Evolutionary conservation across 2,797 vertebrate genomes (phyloP).

Genomic region (Garrulus glandarius): DNA sequence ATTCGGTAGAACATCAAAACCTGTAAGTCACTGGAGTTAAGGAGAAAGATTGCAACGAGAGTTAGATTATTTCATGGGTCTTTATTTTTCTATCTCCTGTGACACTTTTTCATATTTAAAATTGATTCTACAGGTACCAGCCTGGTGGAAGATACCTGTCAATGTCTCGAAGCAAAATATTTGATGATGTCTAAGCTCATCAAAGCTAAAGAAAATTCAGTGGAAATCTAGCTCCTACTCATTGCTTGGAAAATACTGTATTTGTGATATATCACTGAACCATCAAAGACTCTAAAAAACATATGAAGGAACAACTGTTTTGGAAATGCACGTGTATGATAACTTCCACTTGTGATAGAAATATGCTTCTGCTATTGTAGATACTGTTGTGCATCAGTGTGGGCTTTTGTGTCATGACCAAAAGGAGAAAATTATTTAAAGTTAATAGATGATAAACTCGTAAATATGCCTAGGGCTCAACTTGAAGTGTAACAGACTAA

Average conservation of each 20-base stretch:
- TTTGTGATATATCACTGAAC: background rate
- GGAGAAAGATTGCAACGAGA: background rate
- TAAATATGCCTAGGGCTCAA: background rate
- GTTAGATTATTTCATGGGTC: background rate
- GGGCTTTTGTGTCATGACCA: slow-evolving; percentile 21
- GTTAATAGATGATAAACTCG: background rate
- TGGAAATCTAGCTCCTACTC: background rate
- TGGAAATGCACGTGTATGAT: slow-evolving; percentile 22
- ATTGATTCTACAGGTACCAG: slow-evolving; percentile 79
- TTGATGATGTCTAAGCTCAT: slow-evolving; percentile 87
- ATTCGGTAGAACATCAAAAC: background rate
- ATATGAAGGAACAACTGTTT: slow-evolving; percentile 22
- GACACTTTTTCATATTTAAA: slow-evolving; percentile 6
- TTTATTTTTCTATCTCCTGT: background rate
- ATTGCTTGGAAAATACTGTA: slow-evolving; percentile 7
- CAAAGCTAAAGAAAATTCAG: slow-evolving; percentile 6
- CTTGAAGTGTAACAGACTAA: background rate
- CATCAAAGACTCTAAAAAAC: slow-evolving; percentile 13
- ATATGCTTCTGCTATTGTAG: background rate
- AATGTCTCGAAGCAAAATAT: slow-evolving; percentile 92
- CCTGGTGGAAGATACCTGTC: slow-evolving; percentile 92
- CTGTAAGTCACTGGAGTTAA: background rate
- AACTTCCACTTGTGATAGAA: background rate
- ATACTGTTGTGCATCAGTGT: slow-evolving; percentile 1
- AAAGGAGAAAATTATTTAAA: background rate